Evolutionary conservation across 2,888 invertebrate genomes (phyloP).

Genomic region (Chloromyia formosa): DNA sequence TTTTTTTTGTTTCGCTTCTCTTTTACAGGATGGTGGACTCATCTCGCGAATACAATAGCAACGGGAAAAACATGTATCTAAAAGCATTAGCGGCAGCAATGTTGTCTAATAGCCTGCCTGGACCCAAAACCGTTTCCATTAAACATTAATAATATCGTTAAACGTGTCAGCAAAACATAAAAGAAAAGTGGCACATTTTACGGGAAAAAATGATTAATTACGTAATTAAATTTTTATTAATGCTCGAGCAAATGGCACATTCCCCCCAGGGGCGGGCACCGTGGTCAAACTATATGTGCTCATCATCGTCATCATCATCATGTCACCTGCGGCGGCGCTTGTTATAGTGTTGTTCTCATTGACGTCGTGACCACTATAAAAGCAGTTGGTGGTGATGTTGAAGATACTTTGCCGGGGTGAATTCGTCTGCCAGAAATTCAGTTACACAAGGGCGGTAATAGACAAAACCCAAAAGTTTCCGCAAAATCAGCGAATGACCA

Average conservation of each 20-base stretch:
- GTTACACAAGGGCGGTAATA: too few relatives aligned
- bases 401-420: too few relatives aligned
- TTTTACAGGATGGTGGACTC: too few relatives aligned
- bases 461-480: too few relatives aligned
- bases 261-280: neutral
- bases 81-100: neutral
- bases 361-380: too few relatives aligned
- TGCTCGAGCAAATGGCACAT: slow-evolving; percentile 19
- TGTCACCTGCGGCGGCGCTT: too few relatives aligned
- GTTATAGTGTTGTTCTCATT: too few relatives aligned
- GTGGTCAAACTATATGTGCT: neutral
- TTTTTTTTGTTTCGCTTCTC: too few relatives aligned
- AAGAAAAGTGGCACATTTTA: slow-evolving; percentile 20
- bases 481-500: too few relatives aligned
- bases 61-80: neutral
- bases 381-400: too few relatives aligned
- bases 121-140: slow-evolving; percentile 32
- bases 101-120: slow-evolving; percentile 10
- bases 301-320: neutral
- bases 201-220: slow-evolving; percentile 45
- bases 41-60: neutral
- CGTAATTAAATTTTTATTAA: slow-evolving; percentile 47
- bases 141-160: slow-evolving; percentile 45
- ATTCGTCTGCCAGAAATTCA: too few relatives aligned
- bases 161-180: slow-evolving; percentile 38